Evolutionary conservation across 64 coral and sea anemone species (phyloP).

Genomic region (Pocillopora damicornis): DNA sequence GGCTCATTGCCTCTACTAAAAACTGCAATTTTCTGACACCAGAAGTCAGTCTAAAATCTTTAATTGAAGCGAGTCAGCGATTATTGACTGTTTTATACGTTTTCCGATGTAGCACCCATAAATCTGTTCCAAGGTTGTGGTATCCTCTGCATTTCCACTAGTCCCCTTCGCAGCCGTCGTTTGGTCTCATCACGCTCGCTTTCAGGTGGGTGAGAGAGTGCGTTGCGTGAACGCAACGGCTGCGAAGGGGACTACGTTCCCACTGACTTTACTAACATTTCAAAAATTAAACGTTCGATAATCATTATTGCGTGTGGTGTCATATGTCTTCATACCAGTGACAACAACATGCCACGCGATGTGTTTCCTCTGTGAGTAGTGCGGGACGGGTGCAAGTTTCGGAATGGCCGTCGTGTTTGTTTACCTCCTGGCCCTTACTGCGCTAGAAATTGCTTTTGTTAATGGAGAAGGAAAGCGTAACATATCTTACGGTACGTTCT

Average conservation of each 20-base stretch:
- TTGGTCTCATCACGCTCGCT: too few species aligned
- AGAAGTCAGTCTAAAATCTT: background rate
- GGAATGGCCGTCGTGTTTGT: constrained; percentile 7
- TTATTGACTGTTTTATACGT: background rate
- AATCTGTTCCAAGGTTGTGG: too few species aligned
- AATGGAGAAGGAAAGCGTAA: constrained; percentile 2
- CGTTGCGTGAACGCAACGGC: too few species aligned
- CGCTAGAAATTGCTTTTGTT: background rate
- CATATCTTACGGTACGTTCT: constrained; percentile 8
- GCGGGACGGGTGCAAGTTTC: background rate
- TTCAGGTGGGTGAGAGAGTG: too few species aligned
- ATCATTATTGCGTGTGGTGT: background rate
- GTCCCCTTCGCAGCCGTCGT: too few species aligned
- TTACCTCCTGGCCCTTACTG: background rate
- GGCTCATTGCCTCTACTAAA: too few species aligned
- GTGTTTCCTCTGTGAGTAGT: background rate
- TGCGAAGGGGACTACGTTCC: too few species aligned
- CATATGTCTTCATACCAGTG: background rate
- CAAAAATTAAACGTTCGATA: too few species aligned
- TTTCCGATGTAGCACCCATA: background rate
- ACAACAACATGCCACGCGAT: background rate
- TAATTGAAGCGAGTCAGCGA: background rate
- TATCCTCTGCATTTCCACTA: too few species aligned
- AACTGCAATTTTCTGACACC: background rate
- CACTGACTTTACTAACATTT: too few species aligned